Evolutionary conservation across 2,113 vertebrate species (phyloP).

Genomic region (Archocentrus centrarchus): DNA sequence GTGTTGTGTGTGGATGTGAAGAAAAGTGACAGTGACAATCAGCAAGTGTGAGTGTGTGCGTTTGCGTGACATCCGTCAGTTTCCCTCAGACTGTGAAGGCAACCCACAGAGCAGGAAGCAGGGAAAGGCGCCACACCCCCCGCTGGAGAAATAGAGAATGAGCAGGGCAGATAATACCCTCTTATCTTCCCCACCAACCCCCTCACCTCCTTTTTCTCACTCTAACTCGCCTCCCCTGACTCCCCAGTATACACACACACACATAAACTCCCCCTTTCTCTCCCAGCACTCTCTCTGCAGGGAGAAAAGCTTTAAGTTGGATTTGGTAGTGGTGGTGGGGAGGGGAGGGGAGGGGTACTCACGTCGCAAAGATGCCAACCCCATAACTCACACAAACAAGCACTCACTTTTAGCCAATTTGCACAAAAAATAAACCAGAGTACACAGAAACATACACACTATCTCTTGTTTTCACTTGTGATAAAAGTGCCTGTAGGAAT

Average conservation of each 20-base stretch:
- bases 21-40: constrained; percentile 24
- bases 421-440: neutral
- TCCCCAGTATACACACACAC: constrained; percentile 17
- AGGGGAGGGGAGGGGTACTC: neutral
- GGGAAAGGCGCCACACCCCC: constrained; percentile 69
- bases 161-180: constrained; percentile 73
- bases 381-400: constrained; percentile 41
- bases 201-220: constrained; percentile 24
- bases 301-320: constrained; percentile 48
- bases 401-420: constrained; percentile 25
- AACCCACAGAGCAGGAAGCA: constrained; percentile 64
- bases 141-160: constrained; percentile 70
- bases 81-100: constrained; percentile 62
- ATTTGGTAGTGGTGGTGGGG: constrained; percentile 34
- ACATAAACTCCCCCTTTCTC: constrained; percentile 11
- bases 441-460: neutral
- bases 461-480: constrained; percentile 19
- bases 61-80: constrained; percentile 55
- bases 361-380: constrained; percentile 19
- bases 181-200: constrained; percentile 56
- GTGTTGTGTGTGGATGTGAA: constrained; percentile 30
- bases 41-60: constrained; percentile 18
- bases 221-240: constrained; percentile 18
- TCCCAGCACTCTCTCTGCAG: constrained; percentile 23
- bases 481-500: constrained; percentile 10